Evolutionary conservation across 1,140 invertebrate species (phyloP).

Genomic region (Anastatus disparis): DNA sequence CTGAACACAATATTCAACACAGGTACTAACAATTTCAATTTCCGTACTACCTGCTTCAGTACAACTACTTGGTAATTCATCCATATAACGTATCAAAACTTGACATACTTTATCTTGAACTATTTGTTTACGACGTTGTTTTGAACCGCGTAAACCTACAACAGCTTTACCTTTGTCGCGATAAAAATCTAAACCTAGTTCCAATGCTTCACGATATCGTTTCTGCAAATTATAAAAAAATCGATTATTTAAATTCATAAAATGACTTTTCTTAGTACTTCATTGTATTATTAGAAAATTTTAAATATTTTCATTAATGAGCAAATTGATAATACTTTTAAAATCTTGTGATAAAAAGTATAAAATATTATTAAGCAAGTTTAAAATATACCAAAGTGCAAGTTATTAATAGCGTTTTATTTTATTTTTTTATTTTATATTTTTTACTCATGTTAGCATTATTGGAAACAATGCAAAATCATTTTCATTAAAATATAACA

Average conservation of each 20-base stretch:
- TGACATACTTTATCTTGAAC: conserved; percentile 71
- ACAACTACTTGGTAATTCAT: conserved; percentile 68
- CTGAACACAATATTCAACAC: conserved; percentile 62
- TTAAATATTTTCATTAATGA: neutral
- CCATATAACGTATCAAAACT: conserved; percentile 67
- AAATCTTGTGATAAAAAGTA: too few relatives aligned
- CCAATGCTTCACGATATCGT: conserved; percentile 73
- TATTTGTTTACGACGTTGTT: conserved; percentile 70
- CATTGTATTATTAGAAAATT: neutral
- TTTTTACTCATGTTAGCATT: too few relatives aligned
- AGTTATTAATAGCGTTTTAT: too few relatives aligned
- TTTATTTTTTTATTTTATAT: neutral
- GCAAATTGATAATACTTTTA: too few relatives aligned
- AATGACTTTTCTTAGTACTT: neutral
- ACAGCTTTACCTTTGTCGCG: conserved; percentile 77
- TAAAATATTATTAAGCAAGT: too few relatives aligned
- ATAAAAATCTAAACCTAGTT: conserved; percentile 76
- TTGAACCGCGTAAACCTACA: conserved; percentile 70
- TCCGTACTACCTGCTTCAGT: conserved; percentile 47
- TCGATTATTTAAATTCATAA: neutral
- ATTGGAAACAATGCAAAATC: too few relatives aligned
- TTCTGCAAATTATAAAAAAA: conserved; percentile 62
- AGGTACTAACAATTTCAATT: conserved; percentile 56
- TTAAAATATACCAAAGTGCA: too few relatives aligned
- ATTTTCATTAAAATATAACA: conserved; percentile 2